Evolutionary conservation across 2,888 invertebrate genomes (phyloP), one percentile per base, ranked within the genome.

Genomic region (Malthinus flaveolus): DNA sequence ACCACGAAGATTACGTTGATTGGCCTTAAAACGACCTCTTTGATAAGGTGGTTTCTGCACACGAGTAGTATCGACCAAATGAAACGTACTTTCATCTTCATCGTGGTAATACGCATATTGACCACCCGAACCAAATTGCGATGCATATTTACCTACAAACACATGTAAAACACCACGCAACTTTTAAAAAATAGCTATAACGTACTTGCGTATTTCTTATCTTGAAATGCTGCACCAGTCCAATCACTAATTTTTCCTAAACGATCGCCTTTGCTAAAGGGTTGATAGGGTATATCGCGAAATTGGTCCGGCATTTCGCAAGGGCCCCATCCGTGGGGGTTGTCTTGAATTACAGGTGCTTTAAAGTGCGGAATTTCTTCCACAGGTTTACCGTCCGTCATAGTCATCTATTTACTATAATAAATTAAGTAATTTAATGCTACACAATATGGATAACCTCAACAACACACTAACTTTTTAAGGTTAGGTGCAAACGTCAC

Each of bases 61-160:
- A 32, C 93, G 85, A 0, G 95, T 90, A 1, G 95, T 96, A 74
- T 98, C 97, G 67, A 99, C 99, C 81, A 99, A 82, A 78, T 98
- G 98, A 86, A 99, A 99, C 49, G 95, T 93, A 66, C 93, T 93
- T 78, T 99, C 99, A 76, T 99, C 99, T 77, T 99, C 98, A 71
- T 99, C 99, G 72, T 98, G 98, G 76, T 93, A 96, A 78, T 99
- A 99, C 0, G 98, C 95, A 79, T 99, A 99, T 71, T 97, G 97
- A 73, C 91, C 95, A 42, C 95, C 96, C 66, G 94, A 93, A 56
- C 94, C 95, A 79, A 95, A 95, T 69, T 93, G 91, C 3, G 95
- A 95, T 42, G 91, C 88, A 75, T 95, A 96, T 78, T 95, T 95
- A 74, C 90, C 93, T 93, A 71, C 10, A 9, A 78, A 73, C 65